phyloP scores from a whole-genome alignment of 1,140 invertebrate genomes.

The Ectropis grisescens region DNA sequence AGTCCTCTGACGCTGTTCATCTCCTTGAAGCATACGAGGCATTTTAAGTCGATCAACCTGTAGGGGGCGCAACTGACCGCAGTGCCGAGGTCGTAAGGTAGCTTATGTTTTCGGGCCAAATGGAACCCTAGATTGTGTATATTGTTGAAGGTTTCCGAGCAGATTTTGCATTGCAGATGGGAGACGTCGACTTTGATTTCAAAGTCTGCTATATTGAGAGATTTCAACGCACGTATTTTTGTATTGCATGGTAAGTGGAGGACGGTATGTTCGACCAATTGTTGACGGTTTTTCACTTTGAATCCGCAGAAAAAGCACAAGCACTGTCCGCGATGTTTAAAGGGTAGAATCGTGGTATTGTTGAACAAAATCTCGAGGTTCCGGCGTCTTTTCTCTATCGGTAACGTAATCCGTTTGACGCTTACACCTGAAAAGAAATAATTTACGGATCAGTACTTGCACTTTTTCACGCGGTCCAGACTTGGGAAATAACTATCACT shows the following conservation, averaged over 20 bases:
- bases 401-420: conserved; percentile 23
- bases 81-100: conserved; percentile 20
- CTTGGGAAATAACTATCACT: too few species aligned
- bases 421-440: conserved; percentile 50
- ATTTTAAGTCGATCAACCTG: conserved; percentile 25
- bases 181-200: conserved; percentile 46
- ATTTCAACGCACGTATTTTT: conserved; percentile 20
- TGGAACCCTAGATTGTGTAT: conserved; percentile 28
- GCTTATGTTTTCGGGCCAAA: conserved; percentile 24
- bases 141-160: conserved; percentile 20
- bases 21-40: conserved; percentile 23
- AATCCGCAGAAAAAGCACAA: conserved; percentile 38
- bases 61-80: conserved; percentile 16
- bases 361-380: conserved; percentile 41
- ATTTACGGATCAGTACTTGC: too few species aligned
- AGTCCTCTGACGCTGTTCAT: conserved; percentile 25
- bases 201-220: conserved; percentile 15
- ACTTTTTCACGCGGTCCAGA: too few species aligned
- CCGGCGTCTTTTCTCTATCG: conserved; percentile 12
- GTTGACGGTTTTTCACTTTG: conserved; percentile 13
- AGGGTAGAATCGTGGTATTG: conserved; percentile 40
- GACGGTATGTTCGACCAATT: conserved; percentile 30
- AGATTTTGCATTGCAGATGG: conserved; percentile 27
- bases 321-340: conserved; percentile 36
- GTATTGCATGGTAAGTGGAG: conserved; percentile 22